A percentile compares a stretch with the other conserved stretches of the same genome.
Conservation (phyloP, 2,113 vertebrate species). For the Rhinopomastus cyanomelas region DNA sequence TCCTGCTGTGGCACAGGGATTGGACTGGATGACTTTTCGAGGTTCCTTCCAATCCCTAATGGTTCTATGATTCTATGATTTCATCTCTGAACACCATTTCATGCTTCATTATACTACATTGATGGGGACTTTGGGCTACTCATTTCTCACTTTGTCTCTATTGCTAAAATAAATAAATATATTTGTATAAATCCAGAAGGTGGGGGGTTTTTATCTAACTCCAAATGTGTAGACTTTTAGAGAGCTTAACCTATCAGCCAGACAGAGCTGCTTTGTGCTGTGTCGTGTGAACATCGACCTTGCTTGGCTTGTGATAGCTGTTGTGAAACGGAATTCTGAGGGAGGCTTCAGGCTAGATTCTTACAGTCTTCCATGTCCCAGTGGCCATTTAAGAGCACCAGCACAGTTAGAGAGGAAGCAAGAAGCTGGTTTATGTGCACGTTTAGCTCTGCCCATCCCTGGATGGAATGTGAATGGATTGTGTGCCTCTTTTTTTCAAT, state of each 20-base stretch:
- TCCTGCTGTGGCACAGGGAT: too few relatives aligned
- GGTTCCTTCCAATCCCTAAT: too few relatives aligned
- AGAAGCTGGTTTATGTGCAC: neutral
- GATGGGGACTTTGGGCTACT: slow-evolving; percentile 31
- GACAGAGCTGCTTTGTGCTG: neutral
- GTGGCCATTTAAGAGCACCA: neutral
- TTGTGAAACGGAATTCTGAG: neutral
- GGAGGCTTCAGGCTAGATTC: neutral
- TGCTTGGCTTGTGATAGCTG: neutral
- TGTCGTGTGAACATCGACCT: neutral
- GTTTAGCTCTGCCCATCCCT: neutral
- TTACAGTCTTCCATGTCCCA: neutral
- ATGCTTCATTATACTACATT: slow-evolving; percentile 60
- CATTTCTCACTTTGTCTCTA: slow-evolving; percentile 2
- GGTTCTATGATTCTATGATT: too few relatives aligned
- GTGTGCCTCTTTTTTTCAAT: neutral
- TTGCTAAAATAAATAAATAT: neutral
- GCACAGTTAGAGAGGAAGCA: neutral
- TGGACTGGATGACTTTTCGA: too few relatives aligned
- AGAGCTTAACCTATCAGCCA: neutral
- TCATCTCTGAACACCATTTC: slow-evolving; percentile 59
- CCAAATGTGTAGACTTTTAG: neutral
- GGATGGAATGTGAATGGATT: neutral
- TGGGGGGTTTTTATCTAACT: neutral
- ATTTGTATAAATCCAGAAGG: neutral